Conservation (phyloP, 2,113 vertebrate species). For the Nothoprocta perdicaria region DNA sequence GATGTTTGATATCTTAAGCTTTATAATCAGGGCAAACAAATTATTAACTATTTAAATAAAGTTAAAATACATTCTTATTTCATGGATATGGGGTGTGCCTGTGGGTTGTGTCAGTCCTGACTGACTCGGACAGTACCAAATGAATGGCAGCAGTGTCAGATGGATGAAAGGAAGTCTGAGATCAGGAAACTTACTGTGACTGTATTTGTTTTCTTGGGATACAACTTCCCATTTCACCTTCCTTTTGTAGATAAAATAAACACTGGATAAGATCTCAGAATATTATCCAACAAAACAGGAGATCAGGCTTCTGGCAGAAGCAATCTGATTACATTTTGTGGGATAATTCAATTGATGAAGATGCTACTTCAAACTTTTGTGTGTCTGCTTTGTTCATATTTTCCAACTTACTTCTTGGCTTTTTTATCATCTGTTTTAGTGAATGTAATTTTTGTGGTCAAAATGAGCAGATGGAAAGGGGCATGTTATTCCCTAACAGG, state of each 20-base stretch:
- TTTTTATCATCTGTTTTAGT: background rate
- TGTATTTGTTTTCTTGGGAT: background rate
- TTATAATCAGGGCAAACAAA: background rate
- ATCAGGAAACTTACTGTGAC: background rate
- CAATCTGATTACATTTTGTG: background rate
- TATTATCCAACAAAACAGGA: background rate
- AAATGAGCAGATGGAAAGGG: conserved; percentile 26
- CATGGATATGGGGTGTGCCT: background rate
- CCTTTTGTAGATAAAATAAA: background rate
- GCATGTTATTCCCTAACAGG: background rate
- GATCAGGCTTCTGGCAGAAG: background rate
- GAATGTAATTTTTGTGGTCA: conserved; percentile 8
- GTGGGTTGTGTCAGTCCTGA: background rate
- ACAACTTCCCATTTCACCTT: background rate
- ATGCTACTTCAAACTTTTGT: background rate
- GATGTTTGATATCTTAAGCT: background rate
- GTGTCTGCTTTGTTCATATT: background rate
- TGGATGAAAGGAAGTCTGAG: too few species aligned
- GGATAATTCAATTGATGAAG: background rate
- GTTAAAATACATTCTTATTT: background rate
- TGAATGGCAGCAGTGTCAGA: too few species aligned
- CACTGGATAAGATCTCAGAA: background rate
- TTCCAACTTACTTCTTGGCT: background rate
- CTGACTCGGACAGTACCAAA: too few species aligned
- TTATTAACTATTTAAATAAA: background rate